Percentiles rank a stretch among this genome's conserved stretches.
Conservation (phyloP, 2,888 invertebrate species). For the Bembecia ichneumoniformis region DNA sequence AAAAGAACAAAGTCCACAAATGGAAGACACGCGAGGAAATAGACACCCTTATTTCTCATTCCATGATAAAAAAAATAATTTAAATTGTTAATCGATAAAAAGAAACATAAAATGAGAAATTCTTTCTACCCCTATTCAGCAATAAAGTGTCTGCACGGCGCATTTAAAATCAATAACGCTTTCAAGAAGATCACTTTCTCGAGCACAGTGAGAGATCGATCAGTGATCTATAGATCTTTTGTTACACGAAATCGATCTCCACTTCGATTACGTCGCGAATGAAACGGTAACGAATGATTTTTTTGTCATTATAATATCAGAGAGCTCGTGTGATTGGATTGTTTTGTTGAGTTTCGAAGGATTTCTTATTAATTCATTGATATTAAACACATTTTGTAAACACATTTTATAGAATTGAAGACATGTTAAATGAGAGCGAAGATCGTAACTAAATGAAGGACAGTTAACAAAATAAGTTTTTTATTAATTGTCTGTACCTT, state of each 20-base stretch:
- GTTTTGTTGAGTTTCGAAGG: constrained; percentile 7
- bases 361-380: neutral
- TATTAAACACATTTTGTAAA: neutral
- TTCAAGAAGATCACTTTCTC: constrained; percentile 55
- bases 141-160: constrained; percentile 36
- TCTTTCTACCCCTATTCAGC: too few species aligned
- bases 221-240: constrained; percentile 59
- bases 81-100: too few species aligned
- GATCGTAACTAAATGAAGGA: too few species aligned
- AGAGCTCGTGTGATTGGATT: constrained; percentile 29
- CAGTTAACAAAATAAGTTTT: too few species aligned
- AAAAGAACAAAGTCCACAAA: too few species aligned
- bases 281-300: constrained; percentile 30
- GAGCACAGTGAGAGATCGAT: constrained; percentile 64
- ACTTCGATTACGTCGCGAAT: constrained; percentile 52
- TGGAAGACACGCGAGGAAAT: too few species aligned
- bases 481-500: too few species aligned
- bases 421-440: too few species aligned
- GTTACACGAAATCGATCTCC: constrained; percentile 56
- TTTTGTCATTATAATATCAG: constrained; percentile 21
- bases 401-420: too few species aligned
- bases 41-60: too few species aligned
- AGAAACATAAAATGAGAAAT: too few species aligned
- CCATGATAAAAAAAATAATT: too few species aligned
- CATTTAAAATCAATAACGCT: constrained; percentile 65